These are phyloP conservation scores for Phainopepla nitens DNA, from an alignment of 2,113 vertebrate genomes.

Conservation along the genomic window DNA sequence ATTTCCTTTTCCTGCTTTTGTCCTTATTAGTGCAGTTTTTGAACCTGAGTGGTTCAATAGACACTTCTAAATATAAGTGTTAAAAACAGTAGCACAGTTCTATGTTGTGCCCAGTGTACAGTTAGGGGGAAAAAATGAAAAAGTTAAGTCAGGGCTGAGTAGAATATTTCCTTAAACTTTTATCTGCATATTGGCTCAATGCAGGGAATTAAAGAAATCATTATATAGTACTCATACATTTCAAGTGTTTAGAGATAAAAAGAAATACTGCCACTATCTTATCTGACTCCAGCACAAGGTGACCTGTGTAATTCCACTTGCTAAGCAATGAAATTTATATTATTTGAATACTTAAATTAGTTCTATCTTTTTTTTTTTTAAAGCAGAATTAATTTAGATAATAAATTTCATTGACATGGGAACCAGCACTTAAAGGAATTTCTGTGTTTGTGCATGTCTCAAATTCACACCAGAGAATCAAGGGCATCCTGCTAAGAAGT, in stretches of 20 bases:
- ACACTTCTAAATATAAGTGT: not conserved
- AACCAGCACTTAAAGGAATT: not conserved
- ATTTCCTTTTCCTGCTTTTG: constrained; percentile 56
- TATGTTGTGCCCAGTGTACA: not conserved
- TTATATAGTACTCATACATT: not conserved
- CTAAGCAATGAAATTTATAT: not conserved
- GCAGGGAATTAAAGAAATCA: not conserved
- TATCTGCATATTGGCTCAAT: not conserved
- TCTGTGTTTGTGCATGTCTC: not conserved
- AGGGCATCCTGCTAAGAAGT: not conserved
- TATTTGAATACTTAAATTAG: not conserved
- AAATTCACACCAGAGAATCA: not conserved
- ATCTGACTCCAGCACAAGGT: not conserved
- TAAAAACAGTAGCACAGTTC: not conserved
- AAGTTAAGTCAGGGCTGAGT: not conserved
- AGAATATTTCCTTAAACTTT: not conserved
- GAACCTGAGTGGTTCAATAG: not conserved
- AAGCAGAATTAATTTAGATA: not conserved
- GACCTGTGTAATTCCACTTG: not conserved
- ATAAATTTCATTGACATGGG: not conserved
- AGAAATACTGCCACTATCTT: not conserved
- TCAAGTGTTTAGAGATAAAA: not conserved
- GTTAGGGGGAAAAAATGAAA: not conserved
- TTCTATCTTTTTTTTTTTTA: not conserved
- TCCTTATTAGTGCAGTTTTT: not conserved